Percentiles rank a stretch among this genome's conserved stretches.
Conservation (phyloP, 1,140 invertebrate species). For the Vanessa atalanta region DNA sequence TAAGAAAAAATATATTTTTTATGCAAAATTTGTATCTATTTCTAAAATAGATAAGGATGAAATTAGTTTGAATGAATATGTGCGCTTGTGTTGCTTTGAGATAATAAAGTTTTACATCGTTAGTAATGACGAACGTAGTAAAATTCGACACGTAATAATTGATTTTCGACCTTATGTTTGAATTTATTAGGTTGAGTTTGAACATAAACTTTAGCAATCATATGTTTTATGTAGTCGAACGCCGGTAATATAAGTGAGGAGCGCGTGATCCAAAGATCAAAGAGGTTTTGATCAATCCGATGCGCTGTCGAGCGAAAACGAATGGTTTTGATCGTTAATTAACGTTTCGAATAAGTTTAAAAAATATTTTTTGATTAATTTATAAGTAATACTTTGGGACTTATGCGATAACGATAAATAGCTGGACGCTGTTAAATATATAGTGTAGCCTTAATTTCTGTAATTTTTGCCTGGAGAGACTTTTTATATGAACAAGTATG, state of each 20-base stretch:
- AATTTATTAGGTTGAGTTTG: slow-evolving; percentile 34
- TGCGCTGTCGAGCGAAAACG: slow-evolving; percentile 45
- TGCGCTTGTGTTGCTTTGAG: slow-evolving; percentile 16
- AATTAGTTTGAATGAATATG: slow-evolving; percentile 1
- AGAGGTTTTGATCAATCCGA: slow-evolving; percentile 68
- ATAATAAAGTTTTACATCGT: neutral
- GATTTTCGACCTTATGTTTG: slow-evolving; percentile 36
- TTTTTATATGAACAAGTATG: no score
- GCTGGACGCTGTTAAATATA: neutral
- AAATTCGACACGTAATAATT: slow-evolving; percentile 3
- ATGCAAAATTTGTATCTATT: slow-evolving; percentile 4
- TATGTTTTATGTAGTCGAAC: slow-evolving; percentile 51
- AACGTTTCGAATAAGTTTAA: slow-evolving; percentile 40
- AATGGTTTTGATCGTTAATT: slow-evolving; percentile 61
- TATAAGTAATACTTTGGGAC: neutral
- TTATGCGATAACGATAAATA: neutral
- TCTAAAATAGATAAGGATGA: neutral
- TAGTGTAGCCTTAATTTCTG: no score
- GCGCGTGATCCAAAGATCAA: slow-evolving; percentile 75
- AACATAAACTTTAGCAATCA: slow-evolving; percentile 21
- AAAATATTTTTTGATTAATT: slow-evolving; percentile 27
- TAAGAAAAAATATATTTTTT: neutral
- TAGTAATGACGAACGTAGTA: slow-evolving; percentile 30
- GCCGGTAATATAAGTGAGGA: slow-evolving; percentile 72
- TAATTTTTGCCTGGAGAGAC: no score